phyloP scores from a whole-genome alignment of 1,140 invertebrate genomes.

The Euwallacea fornicatus region DNA sequence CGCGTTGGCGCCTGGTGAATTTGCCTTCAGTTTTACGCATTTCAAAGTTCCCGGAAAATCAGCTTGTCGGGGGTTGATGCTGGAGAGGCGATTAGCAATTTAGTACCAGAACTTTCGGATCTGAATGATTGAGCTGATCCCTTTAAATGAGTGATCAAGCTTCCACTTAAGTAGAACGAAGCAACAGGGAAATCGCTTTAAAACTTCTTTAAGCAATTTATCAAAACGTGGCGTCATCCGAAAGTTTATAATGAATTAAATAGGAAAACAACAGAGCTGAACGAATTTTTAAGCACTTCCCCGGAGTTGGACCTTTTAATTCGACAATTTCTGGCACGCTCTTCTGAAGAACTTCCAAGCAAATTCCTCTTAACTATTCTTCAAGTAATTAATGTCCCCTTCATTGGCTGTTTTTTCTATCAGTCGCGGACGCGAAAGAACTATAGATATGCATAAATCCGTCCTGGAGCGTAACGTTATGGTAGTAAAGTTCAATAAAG shows the following conservation, averaged over 20 bases:
- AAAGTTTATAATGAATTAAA: slow-evolving; percentile 27
- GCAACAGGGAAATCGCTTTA: slow-evolving; percentile 13
- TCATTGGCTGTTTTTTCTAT: no score
- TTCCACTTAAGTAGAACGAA: neutral
- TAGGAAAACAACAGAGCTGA: slow-evolving; percentile 20
- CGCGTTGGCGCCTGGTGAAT: neutral
- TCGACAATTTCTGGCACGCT: neutral
- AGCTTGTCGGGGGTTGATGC: no score
- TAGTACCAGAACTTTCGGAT: neutral
- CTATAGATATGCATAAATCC: no score
- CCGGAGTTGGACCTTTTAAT: neutral
- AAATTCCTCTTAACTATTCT: slow-evolving; percentile 1
- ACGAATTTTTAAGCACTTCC: slow-evolving; percentile 15
- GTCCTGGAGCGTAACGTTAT: neutral
- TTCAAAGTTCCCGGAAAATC: no score
- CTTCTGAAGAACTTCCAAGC: neutral
- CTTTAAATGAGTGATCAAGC: neutral
- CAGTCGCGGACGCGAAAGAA: no score
- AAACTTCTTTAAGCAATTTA: slow-evolving; percentile 19
- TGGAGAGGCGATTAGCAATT: no score
- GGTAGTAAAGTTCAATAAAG: slow-evolving; percentile 25
- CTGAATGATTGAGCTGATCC: neutral
- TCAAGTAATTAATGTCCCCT: neutral
- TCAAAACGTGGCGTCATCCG: slow-evolving; percentile 2
- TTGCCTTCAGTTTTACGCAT: no score